Conservation (phyloP, 2,888 invertebrate genomes). For the Frankliniella intonsa region DNA sequence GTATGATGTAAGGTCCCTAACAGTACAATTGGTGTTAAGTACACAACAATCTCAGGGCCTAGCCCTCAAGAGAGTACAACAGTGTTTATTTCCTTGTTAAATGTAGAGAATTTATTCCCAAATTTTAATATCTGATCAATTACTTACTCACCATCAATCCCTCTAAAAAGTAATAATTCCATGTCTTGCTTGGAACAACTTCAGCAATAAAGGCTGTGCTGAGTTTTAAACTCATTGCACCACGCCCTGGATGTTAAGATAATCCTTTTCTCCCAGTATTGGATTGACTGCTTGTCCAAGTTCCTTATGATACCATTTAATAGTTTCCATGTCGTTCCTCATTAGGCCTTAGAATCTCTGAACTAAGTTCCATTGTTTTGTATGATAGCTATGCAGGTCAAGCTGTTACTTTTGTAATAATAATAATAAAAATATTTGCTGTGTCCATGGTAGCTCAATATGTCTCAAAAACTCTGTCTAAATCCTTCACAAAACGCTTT, state of each 20-base stretch:
- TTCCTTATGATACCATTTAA: constrained; percentile 14
- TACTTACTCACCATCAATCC: not conserved
- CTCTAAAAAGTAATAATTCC: not conserved
- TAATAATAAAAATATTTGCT: not conserved
- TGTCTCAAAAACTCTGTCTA: not conserved
- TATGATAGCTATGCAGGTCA: constrained; percentile 24
- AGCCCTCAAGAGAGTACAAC: constrained; percentile 9
- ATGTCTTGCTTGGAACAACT: not conserved
- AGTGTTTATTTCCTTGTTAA: not conserved
- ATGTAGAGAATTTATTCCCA: not conserved
- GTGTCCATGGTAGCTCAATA: not conserved
- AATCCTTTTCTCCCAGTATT: not conserved
- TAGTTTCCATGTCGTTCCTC: constrained; percentile 9
- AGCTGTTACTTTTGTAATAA: constrained; percentile 21
- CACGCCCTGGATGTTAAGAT: not conserved
- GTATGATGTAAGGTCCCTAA: constrained; percentile 7
- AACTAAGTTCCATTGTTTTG: constrained; percentile 23
- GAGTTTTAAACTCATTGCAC: not conserved
- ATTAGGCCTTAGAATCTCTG: constrained; percentile 20
- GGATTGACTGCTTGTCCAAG: constrained; percentile 8
- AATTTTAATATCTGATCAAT: not conserved
- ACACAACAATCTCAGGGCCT: not conserved
- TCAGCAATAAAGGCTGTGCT: too few species aligned
- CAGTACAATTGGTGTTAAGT: constrained; percentile 18
- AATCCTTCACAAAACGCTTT: not conserved